phyloP scores from a whole-genome alignment of 2,888 invertebrate species.

The Hyposoter didymator region DNA sequence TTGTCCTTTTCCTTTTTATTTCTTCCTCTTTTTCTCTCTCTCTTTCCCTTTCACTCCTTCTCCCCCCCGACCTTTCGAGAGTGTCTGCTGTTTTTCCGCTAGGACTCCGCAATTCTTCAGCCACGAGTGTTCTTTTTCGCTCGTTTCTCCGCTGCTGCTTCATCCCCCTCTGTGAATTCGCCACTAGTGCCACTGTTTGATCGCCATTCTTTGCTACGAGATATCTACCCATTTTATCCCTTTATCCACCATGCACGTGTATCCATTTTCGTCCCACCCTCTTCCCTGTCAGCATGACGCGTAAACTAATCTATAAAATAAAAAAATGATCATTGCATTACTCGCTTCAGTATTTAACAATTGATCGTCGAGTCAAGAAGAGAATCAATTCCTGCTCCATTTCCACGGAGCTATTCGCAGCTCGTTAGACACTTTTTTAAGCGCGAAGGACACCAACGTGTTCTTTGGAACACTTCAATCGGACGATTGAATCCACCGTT shows the following conservation, averaged over 20 bases:
- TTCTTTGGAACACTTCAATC: background rate
- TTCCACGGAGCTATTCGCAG: background rate
- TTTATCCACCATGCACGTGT: conserved; percentile 4
- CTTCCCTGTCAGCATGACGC: background rate
- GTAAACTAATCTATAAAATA: background rate
- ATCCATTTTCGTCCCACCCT: background rate
- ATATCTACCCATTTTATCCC: conserved; percentile 20
- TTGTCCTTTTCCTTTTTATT: conserved; percentile 12
- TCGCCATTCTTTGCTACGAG: conserved; percentile 40
- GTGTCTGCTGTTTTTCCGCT: conserved; percentile 61
- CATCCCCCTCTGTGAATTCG: conserved; percentile 5
- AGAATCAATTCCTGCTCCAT: background rate
- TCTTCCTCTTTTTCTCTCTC: background rate
- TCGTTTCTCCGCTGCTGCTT: conserved; percentile 43
- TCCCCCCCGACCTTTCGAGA: conserved; percentile 48
- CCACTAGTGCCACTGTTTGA: conserved; percentile 27
- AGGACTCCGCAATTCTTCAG: conserved; percentile 60
- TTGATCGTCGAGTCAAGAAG: background rate
- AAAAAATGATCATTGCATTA: background rate
- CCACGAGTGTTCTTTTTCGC: conserved; percentile 47
- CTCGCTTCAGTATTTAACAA: background rate
- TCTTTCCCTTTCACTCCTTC: conserved; percentile 1
- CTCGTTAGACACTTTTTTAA: background rate
- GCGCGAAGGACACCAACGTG: background rate
- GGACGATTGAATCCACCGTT: background rate